phyloP scores from a whole-genome alignment of 92 coral and sea anemone genomes.

The Palythoa heliodiscus region DNA sequence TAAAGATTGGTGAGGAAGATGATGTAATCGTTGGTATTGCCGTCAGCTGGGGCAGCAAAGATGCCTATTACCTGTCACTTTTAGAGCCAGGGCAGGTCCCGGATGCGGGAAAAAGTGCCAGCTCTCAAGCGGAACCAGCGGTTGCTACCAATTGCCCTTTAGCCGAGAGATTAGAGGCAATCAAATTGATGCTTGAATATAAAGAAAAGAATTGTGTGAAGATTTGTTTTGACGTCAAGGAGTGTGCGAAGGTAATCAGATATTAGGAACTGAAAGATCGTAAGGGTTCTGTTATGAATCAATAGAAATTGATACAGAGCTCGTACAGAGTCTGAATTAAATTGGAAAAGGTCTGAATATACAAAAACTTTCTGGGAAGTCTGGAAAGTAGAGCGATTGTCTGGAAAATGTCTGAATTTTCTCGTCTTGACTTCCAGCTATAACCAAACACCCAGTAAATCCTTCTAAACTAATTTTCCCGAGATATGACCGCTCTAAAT shows the following conservation, averaged over 20 bases:
- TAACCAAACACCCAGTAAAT: too few species aligned
- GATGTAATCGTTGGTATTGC: slow-evolving; percentile 83
- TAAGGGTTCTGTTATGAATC: too few species aligned
- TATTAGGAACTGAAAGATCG: too few species aligned
- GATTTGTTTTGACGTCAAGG: slow-evolving; percentile 80
- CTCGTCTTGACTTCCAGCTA: too few species aligned
- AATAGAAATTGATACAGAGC: too few species aligned
- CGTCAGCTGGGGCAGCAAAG: slow-evolving; percentile 84
- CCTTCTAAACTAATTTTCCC: too few species aligned
- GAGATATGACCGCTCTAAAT: too few species aligned
- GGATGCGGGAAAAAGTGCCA: slow-evolving; percentile 19
- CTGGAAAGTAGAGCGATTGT: too few species aligned
- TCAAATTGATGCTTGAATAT: slow-evolving; percentile 69
- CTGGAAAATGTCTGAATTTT: too few species aligned
- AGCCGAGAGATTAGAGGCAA: slow-evolving; percentile 62
- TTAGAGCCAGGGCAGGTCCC: slow-evolving; percentile 49
- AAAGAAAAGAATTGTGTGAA: slow-evolving; percentile 59
- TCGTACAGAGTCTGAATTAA: too few species aligned
- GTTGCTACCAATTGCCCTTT: slow-evolving; percentile 67
- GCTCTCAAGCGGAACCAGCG: slow-evolving; percentile 65
- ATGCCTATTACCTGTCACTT: slow-evolving; percentile 80
- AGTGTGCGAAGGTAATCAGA: slow-evolving; percentile 82
- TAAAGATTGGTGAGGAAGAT: slow-evolving; percentile 78
- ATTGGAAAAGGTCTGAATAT: too few species aligned
- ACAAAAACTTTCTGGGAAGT: too few species aligned